These are phyloP conservation scores for Acrobasis repandana DNA, from an alignment of 2,888 invertebrate genomes.

Conservation along the genomic window DNA sequence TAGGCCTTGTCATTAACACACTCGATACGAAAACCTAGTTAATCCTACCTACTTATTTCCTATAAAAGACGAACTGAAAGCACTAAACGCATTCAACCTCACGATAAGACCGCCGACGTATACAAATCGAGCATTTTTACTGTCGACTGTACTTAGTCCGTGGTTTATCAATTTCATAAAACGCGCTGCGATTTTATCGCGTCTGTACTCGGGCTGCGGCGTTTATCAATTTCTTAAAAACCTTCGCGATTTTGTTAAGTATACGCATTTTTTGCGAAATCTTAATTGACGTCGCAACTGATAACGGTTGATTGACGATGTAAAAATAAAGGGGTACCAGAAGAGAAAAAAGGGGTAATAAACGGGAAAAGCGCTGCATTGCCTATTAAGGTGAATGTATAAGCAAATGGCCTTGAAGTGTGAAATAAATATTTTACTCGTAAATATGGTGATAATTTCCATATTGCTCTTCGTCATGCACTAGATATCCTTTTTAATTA, in stretches of 20 bases:
- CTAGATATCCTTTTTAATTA: too few species aligned
- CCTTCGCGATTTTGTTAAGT: constrained; percentile 23
- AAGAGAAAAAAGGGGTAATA: neutral
- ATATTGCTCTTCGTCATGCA: too few species aligned
- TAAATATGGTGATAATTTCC: too few species aligned
- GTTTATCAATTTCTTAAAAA: constrained; percentile 21
- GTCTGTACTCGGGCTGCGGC: constrained; percentile 32
- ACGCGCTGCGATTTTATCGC: constrained; percentile 9
- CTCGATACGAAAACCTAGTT: too few species aligned
- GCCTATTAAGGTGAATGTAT: too few species aligned
- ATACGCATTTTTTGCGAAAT: constrained; percentile 9
- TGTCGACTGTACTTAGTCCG: constrained; percentile 34
- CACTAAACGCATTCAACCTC: neutral
- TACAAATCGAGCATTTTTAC: constrained; percentile 41
- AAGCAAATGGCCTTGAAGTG: too few species aligned
- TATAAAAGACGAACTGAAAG: neutral
- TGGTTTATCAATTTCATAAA: constrained; percentile 20
- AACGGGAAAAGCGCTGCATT: too few species aligned
- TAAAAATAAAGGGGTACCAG: neutral
- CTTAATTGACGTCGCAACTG: constrained; percentile 1
- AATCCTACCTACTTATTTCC: too few species aligned
- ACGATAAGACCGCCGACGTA: constrained; percentile 28
- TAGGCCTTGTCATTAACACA: too few species aligned
- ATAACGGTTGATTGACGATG: neutral
- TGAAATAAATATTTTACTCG: too few species aligned